Evolutionary conservation across 2,113 vertebrate species (phyloP), one percentile per base, ranked within the genome.

Genomic region (Steatornis caripensis): DNA sequence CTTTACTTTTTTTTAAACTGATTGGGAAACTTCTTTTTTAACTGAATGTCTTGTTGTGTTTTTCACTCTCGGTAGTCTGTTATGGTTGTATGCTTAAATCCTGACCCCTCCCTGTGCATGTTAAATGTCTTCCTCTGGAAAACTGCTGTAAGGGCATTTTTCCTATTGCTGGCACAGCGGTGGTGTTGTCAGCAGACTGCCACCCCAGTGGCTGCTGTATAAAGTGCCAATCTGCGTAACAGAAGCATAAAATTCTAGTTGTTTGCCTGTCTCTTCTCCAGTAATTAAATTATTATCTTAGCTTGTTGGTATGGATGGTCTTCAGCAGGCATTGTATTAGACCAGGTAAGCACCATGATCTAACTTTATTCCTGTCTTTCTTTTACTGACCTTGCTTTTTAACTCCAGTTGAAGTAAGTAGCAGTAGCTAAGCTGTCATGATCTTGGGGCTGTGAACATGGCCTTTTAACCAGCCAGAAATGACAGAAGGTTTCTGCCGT

Each of bases 111-210:
- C 91, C 82, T 91, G 58, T 69, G 49, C 58, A 30, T 83, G 70
- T 92, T 95, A 95, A 95, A 91, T 95, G 84, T 84, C 32, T 95
- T 82, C 77, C 74, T 89, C 89, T 97, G 91, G 89, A 93, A 97
- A 93, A 95, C 58, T 89, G 92, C 94, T 91, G 84, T 92, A 84
- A 90, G 86, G 89, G 62, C 84, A 69, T 87, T 96, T 97, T 96
- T 93, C 64, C 77, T 94, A 4, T 77, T 93, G 92, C 90, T 96
- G 86, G 86, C 88, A 37, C 68, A 90, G 95, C 92, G 84, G 46
- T 46, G 65, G 92, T 87, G 57, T 37, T 92, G 92, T 93, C 92
- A 90, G 72, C 15, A 3, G 60, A 24, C 60, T 94, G 80, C 62
- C 90, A 89, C 81, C 45, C 61, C 45, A 11, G 77, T 87, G 69